These are phyloP conservation scores for fruit fly (Drosophila melanogaster) DNA, from an alignment of 1,140 invertebrate species.

Conservation along the genomic window DNA sequence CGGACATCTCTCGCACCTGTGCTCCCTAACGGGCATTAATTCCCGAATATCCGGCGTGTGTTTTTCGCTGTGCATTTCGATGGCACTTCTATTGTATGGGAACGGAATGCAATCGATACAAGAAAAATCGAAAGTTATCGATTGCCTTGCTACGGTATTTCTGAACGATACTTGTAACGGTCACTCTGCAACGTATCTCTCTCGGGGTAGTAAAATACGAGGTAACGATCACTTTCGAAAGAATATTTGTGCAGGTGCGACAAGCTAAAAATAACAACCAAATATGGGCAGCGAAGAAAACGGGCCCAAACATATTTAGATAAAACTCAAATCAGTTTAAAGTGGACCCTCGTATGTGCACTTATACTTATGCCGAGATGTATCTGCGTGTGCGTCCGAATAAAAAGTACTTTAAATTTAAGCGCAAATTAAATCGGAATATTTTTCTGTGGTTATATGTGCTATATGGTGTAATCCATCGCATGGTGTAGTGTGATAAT, in stretches of 20 bases:
- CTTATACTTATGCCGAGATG: background rate
- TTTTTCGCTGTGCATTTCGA: conserved; percentile 20
- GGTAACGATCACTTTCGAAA: conserved; percentile 28
- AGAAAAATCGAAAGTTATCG: background rate
- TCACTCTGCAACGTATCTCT: conserved; percentile 19
- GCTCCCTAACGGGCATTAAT: conserved; percentile 53
- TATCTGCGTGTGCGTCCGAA: conserved; percentile 9
- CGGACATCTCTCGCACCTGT: conserved; percentile 50
- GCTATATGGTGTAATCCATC: background rate
- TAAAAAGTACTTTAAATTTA: conserved; percentile 30
- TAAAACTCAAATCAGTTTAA: conserved; percentile 9
- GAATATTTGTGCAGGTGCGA: conserved; percentile 24
- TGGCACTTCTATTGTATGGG: background rate
- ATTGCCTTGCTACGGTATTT: background rate
- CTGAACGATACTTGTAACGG: background rate
- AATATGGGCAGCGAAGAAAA: conserved; percentile 28
- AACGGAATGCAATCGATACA: background rate
- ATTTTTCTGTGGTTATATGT: background rate
- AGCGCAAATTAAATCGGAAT: conserved; percentile 16
- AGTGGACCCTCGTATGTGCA: conserved; percentile 7
- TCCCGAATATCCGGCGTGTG: conserved; percentile 54
- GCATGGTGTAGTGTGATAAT: background rate
- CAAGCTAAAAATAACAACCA: conserved; percentile 19
- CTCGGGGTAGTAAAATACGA: conserved; percentile 26
- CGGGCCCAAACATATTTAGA: background rate